phyloP scores from a whole-genome alignment of 2,113 vertebrate genomes.

The Perognathus longimembris region DNA sequence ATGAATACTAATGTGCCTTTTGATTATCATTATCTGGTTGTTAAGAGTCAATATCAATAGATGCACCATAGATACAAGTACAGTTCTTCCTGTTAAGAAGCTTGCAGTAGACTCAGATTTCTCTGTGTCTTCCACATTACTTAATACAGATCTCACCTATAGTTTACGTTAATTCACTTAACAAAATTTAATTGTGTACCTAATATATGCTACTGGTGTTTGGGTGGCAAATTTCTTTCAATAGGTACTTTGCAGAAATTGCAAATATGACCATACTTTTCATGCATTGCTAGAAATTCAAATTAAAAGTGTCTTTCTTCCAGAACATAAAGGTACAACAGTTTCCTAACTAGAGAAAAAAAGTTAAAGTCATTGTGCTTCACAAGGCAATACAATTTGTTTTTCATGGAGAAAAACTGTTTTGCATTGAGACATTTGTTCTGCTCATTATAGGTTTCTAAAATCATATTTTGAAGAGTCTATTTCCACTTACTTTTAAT shows the following conservation, averaged over 20 bases:
- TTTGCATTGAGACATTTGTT: constrained; percentile 9
- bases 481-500: constrained; percentile 29
- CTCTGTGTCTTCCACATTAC: background rate
- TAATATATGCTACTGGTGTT: background rate
- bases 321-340: constrained; percentile 5
- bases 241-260: constrained; percentile 29
- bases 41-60: constrained; percentile 23
- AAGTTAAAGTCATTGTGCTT: constrained; percentile 38
- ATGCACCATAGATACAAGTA: background rate
- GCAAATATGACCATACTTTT: constrained; percentile 17
- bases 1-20: constrained; percentile 31
- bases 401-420: constrained; percentile 50
- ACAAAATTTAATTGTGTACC: background rate
- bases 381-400: background rate
- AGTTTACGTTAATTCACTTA: constrained; percentile 40
- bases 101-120: background rate
- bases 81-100: background rate
- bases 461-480: background rate
- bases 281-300: constrained; percentile 9
- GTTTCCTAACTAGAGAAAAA: constrained; percentile 43
- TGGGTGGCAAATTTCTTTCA: background rate
- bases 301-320: constrained; percentile 36
- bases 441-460: constrained; percentile 16
- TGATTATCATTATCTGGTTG: constrained; percentile 15
- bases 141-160: background rate